Conservation (phyloP, 2,113 vertebrate species). For the Cercocebus atys region DNA sequence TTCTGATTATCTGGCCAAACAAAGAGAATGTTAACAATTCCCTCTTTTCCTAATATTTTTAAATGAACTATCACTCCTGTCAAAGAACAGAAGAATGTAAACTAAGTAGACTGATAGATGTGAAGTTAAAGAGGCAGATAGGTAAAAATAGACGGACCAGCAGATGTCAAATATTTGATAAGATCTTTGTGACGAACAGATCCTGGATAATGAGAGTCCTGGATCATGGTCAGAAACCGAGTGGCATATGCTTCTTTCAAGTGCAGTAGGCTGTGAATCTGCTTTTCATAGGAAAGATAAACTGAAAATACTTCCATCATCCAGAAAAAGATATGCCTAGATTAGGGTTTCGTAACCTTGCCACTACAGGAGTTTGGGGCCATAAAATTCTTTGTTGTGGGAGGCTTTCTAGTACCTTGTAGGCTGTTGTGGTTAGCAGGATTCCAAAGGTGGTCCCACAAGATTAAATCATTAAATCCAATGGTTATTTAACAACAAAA, state of each 20-base stretch:
- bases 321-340: background rate
- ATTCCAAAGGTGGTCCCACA: background rate
- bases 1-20: background rate
- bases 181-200: slow-evolving; percentile 17
- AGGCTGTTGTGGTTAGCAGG: background rate
- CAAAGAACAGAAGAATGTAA: background rate
- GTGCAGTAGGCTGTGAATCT: slow-evolving; percentile 20
- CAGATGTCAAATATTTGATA: slow-evolving; percentile 6
- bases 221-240: slow-evolving; percentile 27
- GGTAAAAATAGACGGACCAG: background rate
- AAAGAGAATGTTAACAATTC: background rate
- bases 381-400: background rate
- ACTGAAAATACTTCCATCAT: background rate
- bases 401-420: background rate
- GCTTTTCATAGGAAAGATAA: slow-evolving; percentile 1
- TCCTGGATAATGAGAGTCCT: slow-evolving; percentile 15
- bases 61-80: background rate
- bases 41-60: background rate
- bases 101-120: background rate
- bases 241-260: slow-evolving; percentile 54
- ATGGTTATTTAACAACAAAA: background rate
- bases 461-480: background rate
- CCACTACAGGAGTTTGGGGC: background rate
- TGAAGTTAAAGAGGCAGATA: background rate
- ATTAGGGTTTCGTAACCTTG: background rate